Base-by-base conservation (phyloP, 2,888 invertebrate genomes). In the Erebia epiphron region DNA sequence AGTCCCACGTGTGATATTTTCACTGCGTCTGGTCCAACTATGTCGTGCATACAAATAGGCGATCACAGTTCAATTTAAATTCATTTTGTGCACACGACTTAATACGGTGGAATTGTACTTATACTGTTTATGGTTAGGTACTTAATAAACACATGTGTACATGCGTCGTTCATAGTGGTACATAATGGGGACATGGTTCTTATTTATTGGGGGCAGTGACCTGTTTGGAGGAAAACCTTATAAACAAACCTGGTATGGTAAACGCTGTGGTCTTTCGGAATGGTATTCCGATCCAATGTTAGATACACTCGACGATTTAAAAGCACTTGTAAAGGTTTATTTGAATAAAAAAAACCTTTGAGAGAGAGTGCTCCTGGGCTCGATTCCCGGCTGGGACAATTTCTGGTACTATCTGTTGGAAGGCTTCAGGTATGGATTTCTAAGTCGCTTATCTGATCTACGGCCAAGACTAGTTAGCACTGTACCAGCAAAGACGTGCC, bases 11-110 rank as follows among this genome's bases (percentile, higher is more conserved):
- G 35, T 56, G 46, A 43, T 56, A 56, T 56, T 66, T 66, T 57
- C 64, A 57, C 57, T 56, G 52, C 66, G 57, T 66, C 21, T 50
- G 58, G 50, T 58, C 26, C 14, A 46, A 66, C 66, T 67, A 49
- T 67, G 67, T 58, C 67, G 18, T 56, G 73, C 65, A 73, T 73
- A 73, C 68, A 69, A 73, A 73, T 73, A 73, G 66, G n/a, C 14
- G 18, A 14, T 49, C 18, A 65, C 18, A 54, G 66, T 66, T 62
- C 62, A n/a, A 67, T 73, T 71, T 50, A 66, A 73, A 73, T 73
- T 73, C 68, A 73, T 69, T 63, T 66, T 69, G 63, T 68, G 62
- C 65, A 49, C 49, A 63, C 66, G 70, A 70, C 68, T 71, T 61
- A 67, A 67, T 73, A 43, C 26, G 35, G 18, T 35, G 60, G 56